Evolutionary conservation across 2,888 invertebrate species (phyloP).

Genomic region (Anorthoa munda): DNA sequence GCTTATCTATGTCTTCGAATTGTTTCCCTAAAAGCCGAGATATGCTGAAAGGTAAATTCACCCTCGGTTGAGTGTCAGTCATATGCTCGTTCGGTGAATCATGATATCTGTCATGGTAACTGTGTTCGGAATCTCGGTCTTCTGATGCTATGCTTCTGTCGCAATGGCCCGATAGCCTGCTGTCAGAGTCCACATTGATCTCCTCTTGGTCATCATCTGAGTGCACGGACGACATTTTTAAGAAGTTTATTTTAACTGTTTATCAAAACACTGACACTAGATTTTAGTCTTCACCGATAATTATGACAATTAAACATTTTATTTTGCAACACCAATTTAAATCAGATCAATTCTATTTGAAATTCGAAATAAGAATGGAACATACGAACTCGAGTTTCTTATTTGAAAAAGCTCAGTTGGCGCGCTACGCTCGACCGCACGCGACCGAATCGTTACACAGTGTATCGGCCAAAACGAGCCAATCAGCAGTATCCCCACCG

Average conservation of each 20-base stretch:
- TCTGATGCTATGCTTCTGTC: slow-evolving; percentile 91
- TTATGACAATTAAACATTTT: slow-evolving; percentile 66
- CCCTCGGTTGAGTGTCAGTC: slow-evolving; percentile 89
- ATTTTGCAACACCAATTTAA: slow-evolving; percentile 60
- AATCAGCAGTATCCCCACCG: slow-evolving; percentile 87
- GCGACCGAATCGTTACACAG: slow-evolving; percentile 84
- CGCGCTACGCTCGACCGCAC: slow-evolving; percentile 85
- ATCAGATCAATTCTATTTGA: slow-evolving; percentile 56
- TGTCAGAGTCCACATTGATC: slow-evolving; percentile 93
- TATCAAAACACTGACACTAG: slow-evolving; percentile 78
- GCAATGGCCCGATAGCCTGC: slow-evolving; percentile 90
- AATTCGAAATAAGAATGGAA: slow-evolving; percentile 68
- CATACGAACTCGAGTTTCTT: slow-evolving; percentile 66
- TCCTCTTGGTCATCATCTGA: slow-evolving; percentile 93
- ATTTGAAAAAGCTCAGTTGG: slow-evolving; percentile 77
- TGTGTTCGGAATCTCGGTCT: slow-evolving; percentile 90
- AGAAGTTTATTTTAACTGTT: slow-evolving; percentile 58
- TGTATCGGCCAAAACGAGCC: slow-evolving; percentile 85
- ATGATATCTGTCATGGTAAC: slow-evolving; percentile 86
- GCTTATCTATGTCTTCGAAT: slow-evolving; percentile 92
- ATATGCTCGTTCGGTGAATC: slow-evolving; percentile 89
- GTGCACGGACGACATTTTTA: slow-evolving; percentile 88
- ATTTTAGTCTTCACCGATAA: slow-evolving; percentile 66
- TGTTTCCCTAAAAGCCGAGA: slow-evolving; percentile 95
- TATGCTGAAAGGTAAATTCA: slow-evolving; percentile 95